phyloP scores from a whole-genome alignment of 2,113 vertebrate species.

The Charina bottae region DNA sequence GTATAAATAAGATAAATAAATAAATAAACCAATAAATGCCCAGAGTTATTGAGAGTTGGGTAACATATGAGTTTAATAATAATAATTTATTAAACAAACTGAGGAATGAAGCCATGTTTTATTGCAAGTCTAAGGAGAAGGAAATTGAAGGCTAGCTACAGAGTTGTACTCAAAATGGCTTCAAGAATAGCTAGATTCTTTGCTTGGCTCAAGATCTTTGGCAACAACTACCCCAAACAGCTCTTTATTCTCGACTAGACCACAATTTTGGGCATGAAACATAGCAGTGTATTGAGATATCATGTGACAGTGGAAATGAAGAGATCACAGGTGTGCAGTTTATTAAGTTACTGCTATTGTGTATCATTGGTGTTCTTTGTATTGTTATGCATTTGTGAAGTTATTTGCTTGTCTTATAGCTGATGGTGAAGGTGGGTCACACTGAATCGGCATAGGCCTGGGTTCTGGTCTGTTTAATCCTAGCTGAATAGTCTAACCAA shows the following conservation, averaged over 20 bases:
- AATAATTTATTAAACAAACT: too few species aligned
- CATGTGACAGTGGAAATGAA: neutral
- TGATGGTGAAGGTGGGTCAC: neutral
- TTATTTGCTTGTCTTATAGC: neutral
- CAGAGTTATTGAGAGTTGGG: too few species aligned
- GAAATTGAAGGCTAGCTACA: too few species aligned
- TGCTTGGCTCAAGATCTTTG: too few species aligned
- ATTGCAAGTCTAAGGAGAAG: too few species aligned
- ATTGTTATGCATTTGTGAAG: neutral
- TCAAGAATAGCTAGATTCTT: too few species aligned
- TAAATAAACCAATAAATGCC: too few species aligned
- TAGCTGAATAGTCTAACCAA: neutral
- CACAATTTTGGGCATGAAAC: neutral
- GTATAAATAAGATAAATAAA: too few species aligned
- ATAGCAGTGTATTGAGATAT: neutral
- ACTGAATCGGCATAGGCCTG: neutral
- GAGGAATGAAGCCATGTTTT: too few species aligned
- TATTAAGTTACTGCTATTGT: neutral
- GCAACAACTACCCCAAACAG: neutral
- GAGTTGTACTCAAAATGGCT: too few species aligned
- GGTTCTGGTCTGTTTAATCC: neutral
- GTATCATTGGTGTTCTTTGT: neutral
- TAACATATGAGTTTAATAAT: too few species aligned
- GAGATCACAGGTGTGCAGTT: neutral
- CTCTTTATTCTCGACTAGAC: neutral